phyloP scores from a whole-genome alignment of 2,797 vertebrate species.

The Kryptopterus vitreolus region DNA sequence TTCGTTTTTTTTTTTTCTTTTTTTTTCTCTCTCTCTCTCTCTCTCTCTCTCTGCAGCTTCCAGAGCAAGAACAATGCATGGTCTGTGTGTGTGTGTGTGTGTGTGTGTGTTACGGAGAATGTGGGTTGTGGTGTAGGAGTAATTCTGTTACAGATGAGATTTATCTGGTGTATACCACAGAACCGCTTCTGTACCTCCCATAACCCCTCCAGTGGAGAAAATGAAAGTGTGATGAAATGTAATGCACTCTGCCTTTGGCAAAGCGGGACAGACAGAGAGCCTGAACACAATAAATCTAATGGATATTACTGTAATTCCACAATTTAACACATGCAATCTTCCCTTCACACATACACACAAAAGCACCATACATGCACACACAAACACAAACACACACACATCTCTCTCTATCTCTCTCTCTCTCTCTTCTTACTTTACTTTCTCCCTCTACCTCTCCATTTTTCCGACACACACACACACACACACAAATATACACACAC shows the following conservation, averaged over 20 bases:
- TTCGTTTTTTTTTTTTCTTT: conserved; percentile 78
- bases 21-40: too few species aligned
- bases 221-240: conserved; percentile 99
- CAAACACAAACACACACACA: not conserved
- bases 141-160: conserved; percentile 99
- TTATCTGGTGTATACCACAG: conserved; percentile 97
- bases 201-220: conserved; percentile 98
- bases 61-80: conserved; percentile 62
- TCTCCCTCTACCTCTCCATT: not conserved
- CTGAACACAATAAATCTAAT: conserved; percentile 99
- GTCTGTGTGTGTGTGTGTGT: conserved; percentile 25
- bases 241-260: conserved; percentile 98
- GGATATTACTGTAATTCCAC: conserved; percentile 92
- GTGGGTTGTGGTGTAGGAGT: conserved; percentile 53
- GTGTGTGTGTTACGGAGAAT: conserved; percentile 20
- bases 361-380: conserved; percentile 33
- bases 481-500: conserved; percentile 53
- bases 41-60: conserved; percentile 76
- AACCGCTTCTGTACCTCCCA: conserved; percentile 89
- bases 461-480: conserved; percentile 42
- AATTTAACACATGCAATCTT: conserved; percentile 40
- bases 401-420: too few species aligned
- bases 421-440: too few species aligned
- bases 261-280: conserved; percentile 96
- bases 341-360: conserved; percentile 47